Conservation (phyloP, 1,140 invertebrate genomes). For the Eciton burchellii region DNA sequence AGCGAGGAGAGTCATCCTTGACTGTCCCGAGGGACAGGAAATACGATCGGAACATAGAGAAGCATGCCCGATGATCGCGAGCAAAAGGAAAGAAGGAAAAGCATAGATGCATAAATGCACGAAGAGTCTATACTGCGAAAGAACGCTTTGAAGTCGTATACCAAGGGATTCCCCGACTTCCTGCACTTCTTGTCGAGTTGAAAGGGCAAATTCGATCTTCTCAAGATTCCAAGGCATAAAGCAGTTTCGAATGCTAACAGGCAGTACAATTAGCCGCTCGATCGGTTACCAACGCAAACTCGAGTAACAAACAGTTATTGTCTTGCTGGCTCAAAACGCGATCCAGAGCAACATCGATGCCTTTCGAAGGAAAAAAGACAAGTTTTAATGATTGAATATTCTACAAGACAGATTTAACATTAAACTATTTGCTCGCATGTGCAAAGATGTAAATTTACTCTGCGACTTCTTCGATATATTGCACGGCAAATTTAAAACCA, state of each 20-base stretch:
- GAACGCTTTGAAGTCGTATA: conserved; percentile 41
- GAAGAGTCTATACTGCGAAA: conserved; percentile 17
- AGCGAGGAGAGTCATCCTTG: not conserved
- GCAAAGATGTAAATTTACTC: too few relatives aligned
- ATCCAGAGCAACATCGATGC: conserved; percentile 9
- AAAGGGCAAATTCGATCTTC: conserved; percentile 45
- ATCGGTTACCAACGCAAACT: conserved; percentile 4
- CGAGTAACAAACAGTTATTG: not conserved
- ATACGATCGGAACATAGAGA: conserved; percentile 34
- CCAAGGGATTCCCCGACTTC: conserved; percentile 8
- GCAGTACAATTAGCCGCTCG: conserved; percentile 45
- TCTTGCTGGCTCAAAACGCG: not conserved
- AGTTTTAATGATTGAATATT: too few relatives aligned
- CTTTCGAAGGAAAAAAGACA: not conserved
- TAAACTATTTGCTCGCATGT: too few relatives aligned
- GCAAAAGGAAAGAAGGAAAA: not conserved
- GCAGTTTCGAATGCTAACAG: conserved; percentile 10
- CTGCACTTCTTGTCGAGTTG: not conserved
- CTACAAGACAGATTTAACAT: too few relatives aligned
- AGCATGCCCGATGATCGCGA: not conserved
- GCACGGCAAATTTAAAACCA: too few relatives aligned
- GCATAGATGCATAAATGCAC: not conserved
- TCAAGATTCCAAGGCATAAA: conserved; percentile 17
- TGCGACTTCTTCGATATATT: too few relatives aligned
- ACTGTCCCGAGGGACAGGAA: not conserved